A percentile compares a stretch with the other conserved stretches of the same genome.
These are phyloP conservation scores for Pachyrhynchus sulphureomaculatus DNA, from an alignment of 1,140 invertebrate genomes.

Conservation along the genomic window DNA sequence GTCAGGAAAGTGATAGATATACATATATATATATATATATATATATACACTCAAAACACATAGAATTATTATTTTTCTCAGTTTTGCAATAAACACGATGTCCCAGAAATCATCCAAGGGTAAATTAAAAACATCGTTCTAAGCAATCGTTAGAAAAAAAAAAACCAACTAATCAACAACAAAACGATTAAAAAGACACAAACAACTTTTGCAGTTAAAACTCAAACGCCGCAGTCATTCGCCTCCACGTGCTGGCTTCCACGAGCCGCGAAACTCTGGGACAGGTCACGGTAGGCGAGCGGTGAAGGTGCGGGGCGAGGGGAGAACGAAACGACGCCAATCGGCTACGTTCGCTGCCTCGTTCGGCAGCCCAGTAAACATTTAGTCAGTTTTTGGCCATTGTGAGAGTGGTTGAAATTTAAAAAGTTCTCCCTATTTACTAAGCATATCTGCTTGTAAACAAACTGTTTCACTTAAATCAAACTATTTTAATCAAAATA, in stretches of 20 bases:
- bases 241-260: constrained; percentile 49
- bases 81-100: too few relatives aligned
- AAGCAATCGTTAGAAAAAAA: neutral
- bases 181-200: constrained; percentile 4
- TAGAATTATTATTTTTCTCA: too few relatives aligned
- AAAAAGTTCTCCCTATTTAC: constrained; percentile 11
- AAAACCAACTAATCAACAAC: neutral
- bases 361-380: constrained; percentile 25
- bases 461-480: neutral
- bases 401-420: constrained; percentile 30
- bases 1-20: neutral
- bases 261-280: constrained; percentile 42
- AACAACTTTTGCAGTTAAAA: constrained; percentile 23
- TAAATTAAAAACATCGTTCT: neutral
- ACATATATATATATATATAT: neutral
- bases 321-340: neutral
- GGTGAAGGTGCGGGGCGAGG: constrained; percentile 13
- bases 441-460: neutral
- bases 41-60: neutral
- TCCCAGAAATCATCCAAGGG: neutral
- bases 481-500: neutral
- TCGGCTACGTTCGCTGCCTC: constrained; percentile 10
- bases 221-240: constrained; percentile 41
- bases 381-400: constrained; percentile 33
- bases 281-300: constrained; percentile 36